phyloP scores from a whole-genome alignment of 2,888 invertebrate genomes.

The Aleiodes testaceus region DNA sequence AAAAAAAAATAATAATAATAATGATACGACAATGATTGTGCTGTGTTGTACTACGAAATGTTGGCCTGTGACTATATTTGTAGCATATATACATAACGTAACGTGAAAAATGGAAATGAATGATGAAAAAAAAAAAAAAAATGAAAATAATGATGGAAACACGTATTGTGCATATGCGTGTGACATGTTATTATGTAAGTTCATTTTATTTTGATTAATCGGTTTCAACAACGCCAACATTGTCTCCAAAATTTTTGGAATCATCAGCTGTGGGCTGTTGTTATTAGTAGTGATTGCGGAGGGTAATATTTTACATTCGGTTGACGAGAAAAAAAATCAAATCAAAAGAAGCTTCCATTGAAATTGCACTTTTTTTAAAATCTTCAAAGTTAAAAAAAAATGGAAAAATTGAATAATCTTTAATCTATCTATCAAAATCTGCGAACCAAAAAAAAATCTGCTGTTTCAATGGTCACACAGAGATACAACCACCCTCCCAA shows the following conservation, averaged over 20 bases:
- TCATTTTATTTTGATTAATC: conserved; percentile 55
- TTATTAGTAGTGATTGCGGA: conserved; percentile 32
- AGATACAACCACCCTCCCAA: conserved; percentile 37
- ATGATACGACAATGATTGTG: conserved; percentile 72
- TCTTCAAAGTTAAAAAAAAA: background rate
- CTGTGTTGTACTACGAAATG: conserved; percentile 73
- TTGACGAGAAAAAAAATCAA: background rate
- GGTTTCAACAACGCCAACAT: conserved; percentile 30
- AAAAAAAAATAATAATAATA: conserved; percentile 53
- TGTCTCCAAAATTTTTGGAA: background rate
- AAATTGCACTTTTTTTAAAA: conserved; percentile 13
- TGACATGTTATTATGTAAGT: conserved; percentile 64
- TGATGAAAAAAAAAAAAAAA: background rate
- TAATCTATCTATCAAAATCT: conserved; percentile 44
- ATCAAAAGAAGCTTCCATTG: background rate
- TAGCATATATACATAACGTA: conserved; percentile 61
- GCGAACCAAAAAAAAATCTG: conserved; percentile 36
- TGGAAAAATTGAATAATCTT: conserved; percentile 8
- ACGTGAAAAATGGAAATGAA: conserved; percentile 41
- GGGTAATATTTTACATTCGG: conserved; percentile 40
- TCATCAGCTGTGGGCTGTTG: conserved; percentile 30
- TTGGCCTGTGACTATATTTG: conserved; percentile 73
- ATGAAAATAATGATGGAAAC: conserved; percentile 39
- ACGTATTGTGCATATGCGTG: conserved; percentile 57
- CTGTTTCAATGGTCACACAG: conserved; percentile 32